Conservation (phyloP, 2,888 invertebrate species). For the Hoplodrina blanda region DNA sequence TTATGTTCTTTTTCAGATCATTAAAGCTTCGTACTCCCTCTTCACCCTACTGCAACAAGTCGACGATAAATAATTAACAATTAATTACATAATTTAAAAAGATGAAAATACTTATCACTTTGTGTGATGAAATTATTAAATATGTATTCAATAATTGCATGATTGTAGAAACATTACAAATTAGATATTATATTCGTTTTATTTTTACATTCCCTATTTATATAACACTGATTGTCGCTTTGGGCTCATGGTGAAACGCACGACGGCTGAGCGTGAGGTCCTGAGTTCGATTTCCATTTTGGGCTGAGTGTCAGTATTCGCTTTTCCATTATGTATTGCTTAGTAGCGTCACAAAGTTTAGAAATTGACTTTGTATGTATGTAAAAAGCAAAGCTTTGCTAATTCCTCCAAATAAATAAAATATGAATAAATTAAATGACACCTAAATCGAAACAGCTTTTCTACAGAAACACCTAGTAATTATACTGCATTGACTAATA, state of each 20-base stretch:
- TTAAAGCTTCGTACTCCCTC: conserved; percentile 90
- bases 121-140: background rate
- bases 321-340: too few relatives aligned
- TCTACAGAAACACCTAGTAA: background rate
- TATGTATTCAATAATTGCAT: background rate
- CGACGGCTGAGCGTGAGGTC: too few relatives aligned
- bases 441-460: background rate
- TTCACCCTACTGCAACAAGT: conserved; percentile 89
- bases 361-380: too few relatives aligned
- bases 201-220: background rate
- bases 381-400: too few relatives aligned
- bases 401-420: too few relatives aligned
- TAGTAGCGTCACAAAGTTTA: too few relatives aligned
- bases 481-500: background rate
- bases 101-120: background rate
- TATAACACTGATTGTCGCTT: background rate
- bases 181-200: conserved; percentile 1
- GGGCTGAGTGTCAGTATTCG: too few relatives aligned
- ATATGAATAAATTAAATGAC: background rate
- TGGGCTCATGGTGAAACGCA: background rate
- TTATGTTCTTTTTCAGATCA: conserved; percentile 83
- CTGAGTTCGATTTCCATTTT: too few relatives aligned
- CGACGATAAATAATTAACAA: conserved; percentile 67
- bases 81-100: too few relatives aligned
- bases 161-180: background rate